Conservation (phyloP, 1,140 invertebrate genomes). For the Mylabris phalerata region DNA sequence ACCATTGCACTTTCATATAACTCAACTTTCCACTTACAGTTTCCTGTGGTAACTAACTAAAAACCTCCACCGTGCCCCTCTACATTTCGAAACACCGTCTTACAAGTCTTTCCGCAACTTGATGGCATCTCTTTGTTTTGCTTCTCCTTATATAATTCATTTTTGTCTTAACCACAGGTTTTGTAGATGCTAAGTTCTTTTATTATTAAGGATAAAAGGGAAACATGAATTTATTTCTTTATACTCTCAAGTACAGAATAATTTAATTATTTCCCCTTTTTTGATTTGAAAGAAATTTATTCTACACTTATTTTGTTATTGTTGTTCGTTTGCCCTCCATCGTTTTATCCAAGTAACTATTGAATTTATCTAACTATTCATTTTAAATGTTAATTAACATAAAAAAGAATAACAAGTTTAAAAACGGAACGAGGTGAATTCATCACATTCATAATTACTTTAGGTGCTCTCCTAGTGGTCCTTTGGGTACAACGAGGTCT, state of each 20-base stretch:
- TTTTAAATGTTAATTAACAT: conserved; percentile 27
- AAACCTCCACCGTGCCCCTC: conserved; percentile 1
- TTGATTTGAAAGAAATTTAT: not conserved
- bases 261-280: conserved; percentile 19
- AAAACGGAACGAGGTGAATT: conserved; percentile 32
- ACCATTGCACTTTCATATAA: conserved; percentile 10
- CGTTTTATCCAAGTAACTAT: not conserved
- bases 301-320: not conserved
- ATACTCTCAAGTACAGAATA: conserved; percentile 23
- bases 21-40: conserved; percentile 31
- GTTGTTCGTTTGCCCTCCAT: not conserved
- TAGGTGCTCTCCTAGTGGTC: conserved; percentile 29
- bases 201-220: conserved; percentile 23
- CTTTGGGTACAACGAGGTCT: conserved; percentile 22
- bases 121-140: conserved; percentile 31
- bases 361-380: not conserved
- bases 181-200: conserved; percentile 18
- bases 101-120: conserved; percentile 24
- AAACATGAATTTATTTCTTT: conserved; percentile 27
- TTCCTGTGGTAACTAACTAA: conserved; percentile 18
- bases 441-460: conserved; percentile 38
- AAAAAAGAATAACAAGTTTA: conserved; percentile 27
- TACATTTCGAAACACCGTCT: conserved; percentile 5
- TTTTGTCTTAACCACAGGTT: conserved; percentile 22
- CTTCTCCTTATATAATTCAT: conserved; percentile 28